Base-by-base conservation (phyloP, 2,888 invertebrate genomes). In the Steromphala cineraria region DNA sequence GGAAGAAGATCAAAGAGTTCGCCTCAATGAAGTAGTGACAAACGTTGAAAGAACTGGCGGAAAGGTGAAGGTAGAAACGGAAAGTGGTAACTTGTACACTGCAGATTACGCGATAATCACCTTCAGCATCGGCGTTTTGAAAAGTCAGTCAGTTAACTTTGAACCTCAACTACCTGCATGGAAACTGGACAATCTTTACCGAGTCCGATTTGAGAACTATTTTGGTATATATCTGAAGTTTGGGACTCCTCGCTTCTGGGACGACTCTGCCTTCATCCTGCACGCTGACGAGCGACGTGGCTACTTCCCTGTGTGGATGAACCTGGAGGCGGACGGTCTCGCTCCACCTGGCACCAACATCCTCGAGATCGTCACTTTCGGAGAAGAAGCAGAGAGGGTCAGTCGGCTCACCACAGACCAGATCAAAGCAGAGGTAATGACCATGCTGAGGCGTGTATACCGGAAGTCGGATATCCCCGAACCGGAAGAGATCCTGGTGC, bases 341-440 rank as follows among this genome's bases (percentile, higher is more conserved):
- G n/a, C 81, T 17, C 74, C 79, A 28, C 76, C 78, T 15, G 83
- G 81, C 8, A 82, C 80, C 7, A 81, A 81, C 28, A 83, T 85
- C 8, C 77, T 86, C 15, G 79, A 81, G n/a, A 56, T 85, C 19
- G 74, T 79, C 2, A 46, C 81, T 31, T 55, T 67, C n/a, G 84
- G 76, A 53, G 74, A 75, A 8, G 84, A 84, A 36, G 80, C 85
- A 0, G 67, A 19, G n/a, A 76, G 83, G 46, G 74, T 83, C 8
- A 82, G 81, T 21, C 21, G 74, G 10, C n/a, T 79, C 15, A 56
- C 13, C 0, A 81, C 84, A n/a, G 17, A 19, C 2, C 71, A 71
- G 15, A 53, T 86, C 36, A 52, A 79, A 8, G 67, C 52, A 2
- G 84, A 86, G 77, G 28, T 84, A 10, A 46, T 79, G 17, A 15